Evolutionary conservation across 2,888 invertebrate genomes (phyloP), one percentile per base, ranked within the genome.

Genomic region (Epirrita christyi): DNA sequence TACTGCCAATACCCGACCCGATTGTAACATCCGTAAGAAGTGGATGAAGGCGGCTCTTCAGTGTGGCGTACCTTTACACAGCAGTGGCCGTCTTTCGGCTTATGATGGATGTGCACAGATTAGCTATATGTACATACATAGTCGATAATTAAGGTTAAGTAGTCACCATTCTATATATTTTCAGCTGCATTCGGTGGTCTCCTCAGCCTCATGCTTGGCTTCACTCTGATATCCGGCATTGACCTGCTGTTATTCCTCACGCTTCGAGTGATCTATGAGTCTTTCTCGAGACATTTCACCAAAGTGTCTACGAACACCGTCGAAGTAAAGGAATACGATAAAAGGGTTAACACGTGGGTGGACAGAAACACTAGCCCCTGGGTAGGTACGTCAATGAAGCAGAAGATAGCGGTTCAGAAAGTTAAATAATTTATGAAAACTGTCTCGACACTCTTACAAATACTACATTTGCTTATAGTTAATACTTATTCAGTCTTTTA

Each of bases 161-260:
- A 21, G 21, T 21, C 21, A 21, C 21, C 11, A n/a, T 27, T 11
- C 8, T 2, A 27, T 43, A 5, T 29, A 41, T 71, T 93, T 93
- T 68, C 86, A 95, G 96, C 95, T 67, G 94, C 95, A 0, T 95
- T 95, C 68, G 96, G 96, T 0, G 95, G 96, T 11, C 87, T 96
- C 0, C 81, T 95, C 1, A 94, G 95, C 36, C 82, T 96, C 6
- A 94, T 95, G 81, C 92, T 95, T 29, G 96, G 96, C 2, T 95
- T 95, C 72, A 95, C 95, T 46, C 88, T 95, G 21, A 93, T 95
- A 64, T 94, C 95, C 0, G 94, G 93, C 1, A 93, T 95, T 63
- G 96, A 96, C 76, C 78, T 95, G 46, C 61, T 95, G 6, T 92
- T 95, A 55, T 95, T 94, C 70, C 92, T 95, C 53, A 88, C 92